These are phyloP conservation scores for Andrena chrysosceles DNA, from an alignment of 2,888 invertebrate genomes.

Conservation along the genomic window DNA sequence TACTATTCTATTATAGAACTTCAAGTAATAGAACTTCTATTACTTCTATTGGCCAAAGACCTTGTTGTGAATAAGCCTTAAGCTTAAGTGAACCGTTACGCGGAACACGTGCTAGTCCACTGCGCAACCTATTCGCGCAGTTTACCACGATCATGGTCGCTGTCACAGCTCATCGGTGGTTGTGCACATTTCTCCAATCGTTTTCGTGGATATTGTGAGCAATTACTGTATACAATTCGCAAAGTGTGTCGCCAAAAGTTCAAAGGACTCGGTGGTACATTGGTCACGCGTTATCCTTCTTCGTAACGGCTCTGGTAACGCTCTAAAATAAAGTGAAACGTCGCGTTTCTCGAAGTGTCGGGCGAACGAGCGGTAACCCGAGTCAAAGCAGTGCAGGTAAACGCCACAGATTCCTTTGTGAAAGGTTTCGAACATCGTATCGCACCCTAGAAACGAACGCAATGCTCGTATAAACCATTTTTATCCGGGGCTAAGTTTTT, in stretches of 20 bases:
- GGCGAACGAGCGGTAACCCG: background rate
- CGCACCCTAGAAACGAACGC: too few relatives aligned
- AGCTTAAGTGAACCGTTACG: background rate
- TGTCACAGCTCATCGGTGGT: slow-evolving; percentile 13
- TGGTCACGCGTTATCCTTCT: background rate
- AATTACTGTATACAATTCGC: background rate
- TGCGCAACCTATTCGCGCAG: slow-evolving; percentile 34
- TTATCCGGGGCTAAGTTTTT: too few relatives aligned
- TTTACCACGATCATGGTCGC: slow-evolving; percentile 24
- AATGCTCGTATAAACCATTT: background rate
- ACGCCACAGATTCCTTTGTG: background rate
- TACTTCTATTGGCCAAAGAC: too few relatives aligned
- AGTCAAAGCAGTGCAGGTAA: slow-evolving; percentile 22
- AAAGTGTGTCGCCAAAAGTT: background rate
- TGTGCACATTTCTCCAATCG: background rate
- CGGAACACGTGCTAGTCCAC: slow-evolving; percentile 35
- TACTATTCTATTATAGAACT: too few relatives aligned
- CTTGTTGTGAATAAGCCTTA: too few relatives aligned
- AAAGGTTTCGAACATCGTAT: background rate
- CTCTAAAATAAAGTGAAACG: background rate
- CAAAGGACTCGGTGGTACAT: background rate
- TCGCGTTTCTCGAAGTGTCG: background rate
- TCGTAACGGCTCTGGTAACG: background rate
- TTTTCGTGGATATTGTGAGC: background rate
- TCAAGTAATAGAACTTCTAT: too few relatives aligned